Evolutionary conservation across 92 coral and sea anemone species (phyloP).

Genomic region (Metridium senile): DNA sequence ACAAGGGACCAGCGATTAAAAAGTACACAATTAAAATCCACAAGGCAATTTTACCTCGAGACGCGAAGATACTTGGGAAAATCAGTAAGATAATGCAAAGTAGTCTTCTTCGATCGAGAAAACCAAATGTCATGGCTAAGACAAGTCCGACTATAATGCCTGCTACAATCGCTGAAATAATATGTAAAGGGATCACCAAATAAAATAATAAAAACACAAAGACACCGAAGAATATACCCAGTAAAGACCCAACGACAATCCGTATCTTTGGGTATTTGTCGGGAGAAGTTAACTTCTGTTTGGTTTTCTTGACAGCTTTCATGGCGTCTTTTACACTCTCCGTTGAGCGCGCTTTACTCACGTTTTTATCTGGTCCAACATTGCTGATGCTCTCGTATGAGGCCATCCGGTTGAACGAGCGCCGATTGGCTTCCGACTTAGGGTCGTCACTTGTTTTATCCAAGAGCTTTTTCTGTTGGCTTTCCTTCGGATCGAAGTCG

Average conservation of each 20-base stretch:
- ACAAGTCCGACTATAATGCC: constrained; percentile 73
- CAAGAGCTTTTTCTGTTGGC: constrained; percentile 35
- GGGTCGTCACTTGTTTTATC: constrained; percentile 46
- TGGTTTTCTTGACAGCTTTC: constrained; percentile 66
- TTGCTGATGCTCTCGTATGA: constrained; percentile 76
- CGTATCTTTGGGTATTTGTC: constrained; percentile 71
- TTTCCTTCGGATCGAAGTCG: constrained; percentile 48
- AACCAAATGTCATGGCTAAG: constrained; percentile 73
- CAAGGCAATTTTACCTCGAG: constrained; percentile 80
- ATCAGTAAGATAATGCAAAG: constrained; percentile 75
- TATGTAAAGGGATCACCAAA: constrained; percentile 60
- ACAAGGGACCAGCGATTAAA: constrained; percentile 84
- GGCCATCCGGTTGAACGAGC: constrained; percentile 75
- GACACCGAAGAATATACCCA: constrained; percentile 75
- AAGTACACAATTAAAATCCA: constrained; percentile 85
- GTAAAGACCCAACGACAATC: constrained; percentile 74
- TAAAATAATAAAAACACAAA: constrained; percentile 70
- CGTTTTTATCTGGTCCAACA: constrained; percentile 39
- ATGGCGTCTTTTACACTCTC: constrained; percentile 82
- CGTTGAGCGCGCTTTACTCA: constrained; percentile 64
- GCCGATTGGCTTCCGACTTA: constrained; percentile 60
- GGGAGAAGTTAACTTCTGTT: constrained; percentile 64
- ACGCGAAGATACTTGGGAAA: constrained; percentile 84
- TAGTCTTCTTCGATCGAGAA: constrained; percentile 77
- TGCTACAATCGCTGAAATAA: constrained; percentile 59